Conservation (phyloP, 2,888 invertebrate species). For the Ophion costatus region DNA sequence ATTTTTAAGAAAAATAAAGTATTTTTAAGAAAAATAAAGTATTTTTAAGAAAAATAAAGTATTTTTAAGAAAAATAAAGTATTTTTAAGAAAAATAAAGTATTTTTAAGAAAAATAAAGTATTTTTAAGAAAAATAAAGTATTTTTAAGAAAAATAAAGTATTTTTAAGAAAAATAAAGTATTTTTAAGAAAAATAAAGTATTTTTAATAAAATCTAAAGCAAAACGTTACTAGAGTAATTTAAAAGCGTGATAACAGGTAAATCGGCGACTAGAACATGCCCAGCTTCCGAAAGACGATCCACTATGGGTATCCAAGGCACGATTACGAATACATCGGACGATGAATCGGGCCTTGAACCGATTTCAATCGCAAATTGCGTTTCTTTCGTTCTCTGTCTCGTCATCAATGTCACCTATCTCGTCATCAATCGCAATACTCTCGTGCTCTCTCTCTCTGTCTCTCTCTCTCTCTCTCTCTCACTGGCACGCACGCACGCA, state of each 20-base stretch:
- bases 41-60: no score
- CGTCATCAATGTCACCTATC: constrained; percentile 36
- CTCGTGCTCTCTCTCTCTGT: constrained; percentile 23
- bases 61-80: no score
- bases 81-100: no score
- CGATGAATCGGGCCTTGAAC: constrained; percentile 72
- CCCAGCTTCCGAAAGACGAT: constrained; percentile 37
- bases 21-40: no score
- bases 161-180: no score
- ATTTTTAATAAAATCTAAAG: no score
- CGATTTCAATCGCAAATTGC: constrained; percentile 73
- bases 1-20: no score
- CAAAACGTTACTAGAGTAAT: not conserved
- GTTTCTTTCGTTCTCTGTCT: constrained; percentile 20
- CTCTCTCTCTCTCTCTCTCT: constrained; percentile 18
- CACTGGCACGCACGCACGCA: not conserved
- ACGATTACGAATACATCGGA: constrained; percentile 46
- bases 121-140: no score
- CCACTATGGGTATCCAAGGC: constrained; percentile 43
- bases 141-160: no score
- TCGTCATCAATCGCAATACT: constrained; percentile 67
- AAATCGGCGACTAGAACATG: constrained; percentile 27
- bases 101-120: no score
- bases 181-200: no score
- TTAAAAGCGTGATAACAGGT: not conserved